A percentile compares a stretch with the other conserved stretches of the same genome.
These are phyloP conservation scores for Strix aluco DNA, from an alignment of 2,113 vertebrate genomes.

Conservation along the genomic window DNA sequence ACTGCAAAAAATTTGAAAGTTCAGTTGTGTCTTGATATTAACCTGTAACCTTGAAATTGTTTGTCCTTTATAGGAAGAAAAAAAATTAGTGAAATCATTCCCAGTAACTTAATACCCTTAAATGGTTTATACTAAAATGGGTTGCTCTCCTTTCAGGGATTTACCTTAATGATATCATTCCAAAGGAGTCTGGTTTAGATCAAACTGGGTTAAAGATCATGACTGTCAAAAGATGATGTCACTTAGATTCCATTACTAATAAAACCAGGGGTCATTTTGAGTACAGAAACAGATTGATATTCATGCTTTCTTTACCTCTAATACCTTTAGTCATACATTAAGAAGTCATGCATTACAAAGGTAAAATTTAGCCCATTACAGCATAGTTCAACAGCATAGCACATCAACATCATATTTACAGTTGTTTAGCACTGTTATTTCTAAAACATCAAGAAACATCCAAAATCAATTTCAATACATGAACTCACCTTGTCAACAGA, in stretches of 20 bases:
- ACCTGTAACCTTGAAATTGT: slow-evolving; percentile 30
- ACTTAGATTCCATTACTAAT: slow-evolving; percentile 75
- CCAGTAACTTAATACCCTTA: slow-evolving; percentile 75
- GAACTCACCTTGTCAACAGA: neutral
- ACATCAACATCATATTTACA: neutral
- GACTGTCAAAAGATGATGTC: slow-evolving; percentile 80
- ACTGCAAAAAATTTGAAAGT: neutral
- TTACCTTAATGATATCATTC: slow-evolving; percentile 81
- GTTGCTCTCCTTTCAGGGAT: slow-evolving; percentile 71
- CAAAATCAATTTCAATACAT: neutral
- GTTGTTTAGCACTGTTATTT: neutral
- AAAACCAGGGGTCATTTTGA: slow-evolving; percentile 73
- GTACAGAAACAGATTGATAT: slow-evolving; percentile 70
- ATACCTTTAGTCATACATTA: slow-evolving; percentile 39
- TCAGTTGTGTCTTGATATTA: neutral
- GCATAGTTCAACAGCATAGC: neutral
- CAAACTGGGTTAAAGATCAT: slow-evolving; percentile 81
- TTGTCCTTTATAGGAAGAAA: slow-evolving; percentile 40
- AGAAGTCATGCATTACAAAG: slow-evolving; percentile 4
- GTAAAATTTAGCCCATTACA: neutral
- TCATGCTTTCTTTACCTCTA: slow-evolving; percentile 66
- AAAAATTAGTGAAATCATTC: slow-evolving; percentile 66
- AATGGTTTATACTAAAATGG: slow-evolving; percentile 64
- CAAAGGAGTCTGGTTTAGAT: slow-evolving; percentile 81
- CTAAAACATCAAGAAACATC: neutral